Base-by-base conservation (phyloP, 2,797 vertebrate genomes). In the Zenarchopterus dispar region DNA sequence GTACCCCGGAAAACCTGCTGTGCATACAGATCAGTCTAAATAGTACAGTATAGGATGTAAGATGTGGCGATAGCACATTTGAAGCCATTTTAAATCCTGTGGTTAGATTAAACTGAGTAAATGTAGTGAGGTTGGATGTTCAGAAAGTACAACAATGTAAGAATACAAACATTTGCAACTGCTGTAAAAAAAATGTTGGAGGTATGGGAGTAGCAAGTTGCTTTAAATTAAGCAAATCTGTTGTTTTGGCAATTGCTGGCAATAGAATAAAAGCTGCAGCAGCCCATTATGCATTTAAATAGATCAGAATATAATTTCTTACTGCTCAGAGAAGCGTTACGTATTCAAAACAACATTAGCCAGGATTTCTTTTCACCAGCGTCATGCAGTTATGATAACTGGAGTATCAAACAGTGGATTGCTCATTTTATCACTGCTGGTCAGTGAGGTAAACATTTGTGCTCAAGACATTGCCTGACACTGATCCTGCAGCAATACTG, bases 1-100 rank as follows among this genome's bases (percentile, higher is more conserved):
- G 36, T 52, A 45, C 45, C 39, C 58, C 58, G 17, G 47, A 17
- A 17, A 56, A 63, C 55, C 44, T 46, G 28, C 39, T 13, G 43
- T 9, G n/a, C 44, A 58, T 68, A 69, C 48, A 56, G 13, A 77
- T 54, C 17, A 55, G 13, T 45, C 13, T 52, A 50, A 75, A 67
- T 61, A 28, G 13, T 56, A 41, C 19, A 51, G 18, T 66, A 28
- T 22, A 42, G 15, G n/a, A 52, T 31, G 4, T 64, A 28, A 60
- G 24, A 56, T 60, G 56, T 59, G 46, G 19, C 41, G 42, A 70
- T 62, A 44, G 16, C 23, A 17, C 51, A 49, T 22, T 65, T 54
- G 19, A 56, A 51, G 42, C 42, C 18, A 23, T 42, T 66, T 62
- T 56, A 36, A 64, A 47, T 42, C 19, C 28, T 46, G 45, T 31